Base-by-base conservation (phyloP, 2,797 vertebrate species). In the Meriones psammophilus region DNA sequence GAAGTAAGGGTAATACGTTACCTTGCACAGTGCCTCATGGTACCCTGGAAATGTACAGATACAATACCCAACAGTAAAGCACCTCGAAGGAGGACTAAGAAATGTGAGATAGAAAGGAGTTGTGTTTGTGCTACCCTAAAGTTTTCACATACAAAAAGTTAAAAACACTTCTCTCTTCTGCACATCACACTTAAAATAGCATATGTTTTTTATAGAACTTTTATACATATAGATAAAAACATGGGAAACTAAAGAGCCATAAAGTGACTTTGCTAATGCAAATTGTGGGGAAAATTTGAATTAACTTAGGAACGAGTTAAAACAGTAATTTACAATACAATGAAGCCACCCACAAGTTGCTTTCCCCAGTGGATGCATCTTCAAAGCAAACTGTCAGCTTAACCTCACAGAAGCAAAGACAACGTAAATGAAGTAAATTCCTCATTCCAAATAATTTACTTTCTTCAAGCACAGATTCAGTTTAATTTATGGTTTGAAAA, bases 91-190 rank as follows among this genome's bases (percentile, higher is more conserved):
- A 92, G 87, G 93, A 94, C 74, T 69, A 89, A 97, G 78, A 89
- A 95, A 94, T 93, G 74, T 92, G 79, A 96, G 56, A 94, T 76
- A 94, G 15, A 88, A 94, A 94, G 39, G 33, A 88, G 88, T 92
- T 96, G 89, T 92, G 84, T 88, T 96, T 96, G 95, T 97, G 93
- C 94, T 96, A 95, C 92, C 84, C 91, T 91, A 94, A 96, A 90
- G 62, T 95, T 74, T 88, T 77, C 80, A 95, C 80, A 84, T 96
- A 97, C 58, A 96, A 91, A 97, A 96, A 95, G 83, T 95, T 95
- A 89, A 96, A 95, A 97, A 96, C 50, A 95, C 83, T 95, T 91
- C 77, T 92, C 39, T 93, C 86, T 94, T 96, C 81, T 84, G 91
- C 50, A 79, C 22, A 89, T 83, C 56, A 88, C 83, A 96, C 58